Conservation (phyloP, 2,113 vertebrate genomes). For the Periophthalmodon schlosseri region DNA sequence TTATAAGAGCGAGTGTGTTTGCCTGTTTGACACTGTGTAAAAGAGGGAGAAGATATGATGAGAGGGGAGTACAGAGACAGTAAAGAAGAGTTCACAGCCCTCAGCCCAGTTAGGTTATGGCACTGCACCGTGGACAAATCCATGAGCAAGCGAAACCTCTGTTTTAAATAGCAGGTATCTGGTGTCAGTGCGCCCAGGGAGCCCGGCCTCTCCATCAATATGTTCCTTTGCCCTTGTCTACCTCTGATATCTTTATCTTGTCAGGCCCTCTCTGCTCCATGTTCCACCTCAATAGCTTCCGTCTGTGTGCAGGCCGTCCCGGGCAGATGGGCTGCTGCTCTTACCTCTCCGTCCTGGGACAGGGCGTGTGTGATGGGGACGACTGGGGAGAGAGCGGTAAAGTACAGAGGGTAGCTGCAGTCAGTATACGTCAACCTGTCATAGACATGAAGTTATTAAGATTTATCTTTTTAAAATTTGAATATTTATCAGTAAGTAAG, state of each 20-base stretch:
- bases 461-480: neutral
- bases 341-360: constrained; percentile 17
- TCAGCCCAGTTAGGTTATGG: constrained; percentile 62
- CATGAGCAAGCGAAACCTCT: constrained; percentile 80
- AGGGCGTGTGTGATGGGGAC: constrained; percentile 34
- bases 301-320: constrained; percentile 55
- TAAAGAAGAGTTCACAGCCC: constrained; percentile 50
- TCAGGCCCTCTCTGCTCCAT: constrained; percentile 70
- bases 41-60: constrained; percentile 51
- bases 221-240: constrained; percentile 80
- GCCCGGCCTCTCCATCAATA: constrained; percentile 76
- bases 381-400: neutral
- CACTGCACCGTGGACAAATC: constrained; percentile 69
- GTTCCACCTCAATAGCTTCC: constrained; percentile 76
- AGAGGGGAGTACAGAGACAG: constrained; percentile 23
- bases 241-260: constrained; percentile 79
- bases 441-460: constrained; percentile 46
- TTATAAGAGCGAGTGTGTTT: constrained; percentile 72
- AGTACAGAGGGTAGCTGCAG: constrained; percentile 35
- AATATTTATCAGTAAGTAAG: no score
- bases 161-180: constrained; percentile 83
- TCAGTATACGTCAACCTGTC: constrained; percentile 65
- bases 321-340: constrained; percentile 66
- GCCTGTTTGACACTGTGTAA: constrained; percentile 74
- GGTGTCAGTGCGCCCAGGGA: constrained; percentile 70